Base-by-base conservation (phyloP, 2,113 vertebrate genomes). In the Zapus hudsonius region DNA sequence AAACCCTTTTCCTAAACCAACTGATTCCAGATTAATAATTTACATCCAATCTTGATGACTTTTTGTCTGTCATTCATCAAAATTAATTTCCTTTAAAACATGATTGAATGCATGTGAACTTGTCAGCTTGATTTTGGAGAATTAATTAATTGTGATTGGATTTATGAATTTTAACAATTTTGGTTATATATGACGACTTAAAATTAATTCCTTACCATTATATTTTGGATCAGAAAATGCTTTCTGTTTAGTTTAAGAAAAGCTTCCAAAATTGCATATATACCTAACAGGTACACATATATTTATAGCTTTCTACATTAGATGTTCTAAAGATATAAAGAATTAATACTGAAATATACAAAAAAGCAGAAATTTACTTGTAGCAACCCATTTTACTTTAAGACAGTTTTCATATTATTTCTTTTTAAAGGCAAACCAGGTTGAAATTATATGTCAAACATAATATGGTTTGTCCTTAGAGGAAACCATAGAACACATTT, bases 391-490 rank as follows among this genome's bases (percentile, higher is more conserved):
- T 73, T 52, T 52, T 15, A 52, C n/a, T 79, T 92, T 67, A 96
- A 85, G 84, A 83, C 89, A 97, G 81, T 23, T 70, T 85, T 96
- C 95, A 66, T 96, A 22, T 2, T 93, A 97, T 92, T 96, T 97
- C 95, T 94, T 97, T 98, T 97, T 97, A 90, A 92, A 89, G 73
- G 85, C 95, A 97, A 97, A 72, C 84, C 93, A 93, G 76, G 84
- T 95, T 98, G 89, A 97, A 98, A 98, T 98, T 96, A 97, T 96
- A 97, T 97, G 96, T 97, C 97, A 98, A 97, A 96, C 90, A 93
- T 94, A 97, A 97, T 97, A 96, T 93, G 38, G 74, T 96, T 97
- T 96, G 83, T 97, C 96, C 97, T 97, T 84, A 83, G 97, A 98
- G 98, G 89, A 98, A 97, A 94, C 96, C 93, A 96, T 94, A 96